A percentile compares a stretch with the other conserved stretches of the same genome.
Evolutionary conservation across 2,113 vertebrate genomes (phyloP).

Genomic region (Crotalus viridis): DNA sequence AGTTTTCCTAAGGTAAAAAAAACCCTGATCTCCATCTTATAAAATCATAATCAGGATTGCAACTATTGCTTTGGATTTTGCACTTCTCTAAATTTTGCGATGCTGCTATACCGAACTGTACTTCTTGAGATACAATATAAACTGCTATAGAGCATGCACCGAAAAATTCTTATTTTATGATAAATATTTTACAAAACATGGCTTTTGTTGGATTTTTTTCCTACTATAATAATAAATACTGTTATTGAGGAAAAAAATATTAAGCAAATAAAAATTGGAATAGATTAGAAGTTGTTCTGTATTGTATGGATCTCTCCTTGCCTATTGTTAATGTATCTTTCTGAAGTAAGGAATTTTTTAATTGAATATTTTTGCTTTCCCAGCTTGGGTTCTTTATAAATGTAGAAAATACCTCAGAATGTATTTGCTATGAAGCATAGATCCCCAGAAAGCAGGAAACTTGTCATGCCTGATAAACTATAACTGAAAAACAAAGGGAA

Average conservation of each 20-base stretch:
- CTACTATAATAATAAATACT: background rate
- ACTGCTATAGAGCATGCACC: background rate
- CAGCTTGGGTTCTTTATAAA: background rate
- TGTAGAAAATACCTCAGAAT: background rate
- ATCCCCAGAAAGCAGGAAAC: background rate
- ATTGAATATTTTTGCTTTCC: background rate
- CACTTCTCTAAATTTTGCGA: background rate
- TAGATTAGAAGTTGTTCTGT: background rate
- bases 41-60: background rate
- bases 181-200: background rate
- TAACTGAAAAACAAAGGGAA: background rate
- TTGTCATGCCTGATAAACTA: background rate
- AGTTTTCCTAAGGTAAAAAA: background rate
- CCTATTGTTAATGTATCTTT: background rate
- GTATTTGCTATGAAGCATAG: background rate
- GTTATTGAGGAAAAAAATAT: background rate
- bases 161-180: background rate
- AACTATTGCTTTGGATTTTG: background rate
- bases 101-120: background rate
- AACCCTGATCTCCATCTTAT: background rate
- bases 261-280: background rate
- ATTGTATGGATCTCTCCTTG: background rate
- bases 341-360: background rate
- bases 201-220: background rate
- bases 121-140: background rate